A percentile compares a stretch with the other conserved stretches of the same genome.
Evolutionary conservation across 2,888 invertebrate species (phyloP).

Genomic region (Nemurella pictetii): DNA sequence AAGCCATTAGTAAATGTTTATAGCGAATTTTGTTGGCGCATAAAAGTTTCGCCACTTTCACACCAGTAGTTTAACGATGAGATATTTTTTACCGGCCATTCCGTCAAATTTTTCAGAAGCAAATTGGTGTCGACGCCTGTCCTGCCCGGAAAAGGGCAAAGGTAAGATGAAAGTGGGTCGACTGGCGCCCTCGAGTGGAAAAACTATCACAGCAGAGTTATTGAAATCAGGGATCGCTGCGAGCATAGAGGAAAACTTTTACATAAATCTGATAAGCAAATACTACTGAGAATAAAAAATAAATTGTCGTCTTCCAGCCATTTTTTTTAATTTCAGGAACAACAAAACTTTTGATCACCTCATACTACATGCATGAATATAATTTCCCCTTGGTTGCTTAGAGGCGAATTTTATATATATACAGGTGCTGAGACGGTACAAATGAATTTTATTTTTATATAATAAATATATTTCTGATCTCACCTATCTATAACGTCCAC

Average conservation of each 20-base stretch:
- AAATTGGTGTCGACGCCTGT: not conserved
- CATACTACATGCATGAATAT: no score
- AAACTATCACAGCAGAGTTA: not conserved
- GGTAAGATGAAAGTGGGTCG: no score
- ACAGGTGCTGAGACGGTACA: no score
- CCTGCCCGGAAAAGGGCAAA: not conserved
- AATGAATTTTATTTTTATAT: no score
- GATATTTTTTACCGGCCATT: not conserved
- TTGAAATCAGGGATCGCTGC: not conserved
- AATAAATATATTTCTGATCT: no score
- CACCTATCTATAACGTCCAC: no score
- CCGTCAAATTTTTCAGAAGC: not conserved
- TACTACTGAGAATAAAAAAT: not conserved
- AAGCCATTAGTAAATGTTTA: not conserved
- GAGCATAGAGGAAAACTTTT: not conserved
- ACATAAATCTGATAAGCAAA: not conserved
- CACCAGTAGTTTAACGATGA: not conserved
- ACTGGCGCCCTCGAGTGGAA: no score
- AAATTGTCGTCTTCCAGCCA: not conserved
- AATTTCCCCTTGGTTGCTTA: no score
- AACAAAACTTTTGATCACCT: no score
- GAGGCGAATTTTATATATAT: no score
- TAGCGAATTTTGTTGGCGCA: not conserved
- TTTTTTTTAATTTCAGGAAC: no score
- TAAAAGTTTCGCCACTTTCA: not conserved